These are phyloP conservation scores for Nysson spinosus DNA, from an alignment of 2,888 invertebrate species.

Conservation along the genomic window DNA sequence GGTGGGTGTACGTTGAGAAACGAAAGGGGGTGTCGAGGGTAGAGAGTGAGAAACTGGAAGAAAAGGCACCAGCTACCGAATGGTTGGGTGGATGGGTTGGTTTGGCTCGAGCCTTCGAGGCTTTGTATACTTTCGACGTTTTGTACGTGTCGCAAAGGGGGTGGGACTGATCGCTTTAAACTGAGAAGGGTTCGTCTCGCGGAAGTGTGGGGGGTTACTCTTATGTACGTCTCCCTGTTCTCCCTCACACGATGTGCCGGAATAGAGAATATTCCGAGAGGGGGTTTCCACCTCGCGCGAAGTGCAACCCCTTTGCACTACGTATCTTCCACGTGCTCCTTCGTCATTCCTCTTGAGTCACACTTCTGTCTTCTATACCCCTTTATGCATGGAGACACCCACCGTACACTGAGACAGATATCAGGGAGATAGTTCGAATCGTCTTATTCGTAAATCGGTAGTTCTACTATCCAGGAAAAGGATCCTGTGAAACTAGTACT, in stretches of 20 bases:
- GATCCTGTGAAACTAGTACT: slow-evolving; percentile 35
- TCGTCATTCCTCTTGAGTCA: not conserved
- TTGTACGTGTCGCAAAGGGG: slow-evolving; percentile 63
- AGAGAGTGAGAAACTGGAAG: slow-evolving; percentile 18
- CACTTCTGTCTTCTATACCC: slow-evolving; percentile 1
- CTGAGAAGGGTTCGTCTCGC: slow-evolving; percentile 46
- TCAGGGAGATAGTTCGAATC: slow-evolving; percentile 12
- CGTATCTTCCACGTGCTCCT: not conserved
- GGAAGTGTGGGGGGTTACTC: slow-evolving; percentile 37
- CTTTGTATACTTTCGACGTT: slow-evolving; percentile 58
- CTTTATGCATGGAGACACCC: slow-evolving; percentile 36
- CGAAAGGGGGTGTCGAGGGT: not conserved
- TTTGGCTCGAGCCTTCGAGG: slow-evolving; percentile 38
- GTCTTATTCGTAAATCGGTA: slow-evolving; percentile 24
- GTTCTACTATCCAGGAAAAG: slow-evolving; percentile 28
- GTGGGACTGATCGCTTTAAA: slow-evolving; percentile 64
- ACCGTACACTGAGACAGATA: not conserved
- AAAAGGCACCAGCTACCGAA: slow-evolving; percentile 39
- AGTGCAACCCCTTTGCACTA: not conserved
- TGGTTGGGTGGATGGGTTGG: slow-evolving; percentile 29
- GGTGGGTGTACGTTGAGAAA: not conserved
- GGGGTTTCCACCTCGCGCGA: slow-evolving; percentile 11
- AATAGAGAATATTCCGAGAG: slow-evolving; percentile 41
- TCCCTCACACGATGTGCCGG: slow-evolving; percentile 1
- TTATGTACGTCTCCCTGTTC: too few species aligned